Conservation (phyloP, 2,797 vertebrate genomes). For the Enteromius viviparus region DNA sequence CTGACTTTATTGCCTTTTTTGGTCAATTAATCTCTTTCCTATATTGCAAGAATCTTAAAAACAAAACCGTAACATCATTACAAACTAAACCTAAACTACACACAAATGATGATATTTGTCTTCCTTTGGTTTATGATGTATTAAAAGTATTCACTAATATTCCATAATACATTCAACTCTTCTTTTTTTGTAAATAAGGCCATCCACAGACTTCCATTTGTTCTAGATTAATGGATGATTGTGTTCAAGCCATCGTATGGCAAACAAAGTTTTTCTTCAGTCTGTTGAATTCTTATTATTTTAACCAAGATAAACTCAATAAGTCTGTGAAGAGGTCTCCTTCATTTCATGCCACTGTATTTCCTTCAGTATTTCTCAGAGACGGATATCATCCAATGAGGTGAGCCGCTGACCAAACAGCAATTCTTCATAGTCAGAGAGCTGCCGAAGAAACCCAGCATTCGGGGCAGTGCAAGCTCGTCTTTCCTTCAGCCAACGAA, state of each 20-base stretch:
- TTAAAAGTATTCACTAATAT: not conserved
- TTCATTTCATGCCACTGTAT: no score
- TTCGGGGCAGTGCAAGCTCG: conserved; percentile 70
- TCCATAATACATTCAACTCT: not conserved
- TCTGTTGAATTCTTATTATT: not conserved
- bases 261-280: not conserved
- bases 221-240: not conserved
- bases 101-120: not conserved
- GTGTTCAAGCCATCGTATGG: not conserved
- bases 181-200: not conserved
- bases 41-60: not conserved
- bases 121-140: not conserved
- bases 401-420: conserved; percentile 72
- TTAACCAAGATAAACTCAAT: not conserved
- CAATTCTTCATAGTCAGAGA: conserved; percentile 71
- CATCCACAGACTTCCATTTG: not conserved
- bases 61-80: not conserved
- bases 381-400: conserved; percentile 67
- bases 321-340: not conserved
- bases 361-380: conserved; percentile 55
- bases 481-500: conserved; percentile 73
- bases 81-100: not conserved
- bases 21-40: not conserved
- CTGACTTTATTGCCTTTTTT: not conserved
- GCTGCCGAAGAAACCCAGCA: conserved; percentile 71